These are phyloP conservation scores for Flabesymbios commensalis DNA, from an alignment of 2,888 invertebrate genomes.

Conservation along the genomic window DNA sequence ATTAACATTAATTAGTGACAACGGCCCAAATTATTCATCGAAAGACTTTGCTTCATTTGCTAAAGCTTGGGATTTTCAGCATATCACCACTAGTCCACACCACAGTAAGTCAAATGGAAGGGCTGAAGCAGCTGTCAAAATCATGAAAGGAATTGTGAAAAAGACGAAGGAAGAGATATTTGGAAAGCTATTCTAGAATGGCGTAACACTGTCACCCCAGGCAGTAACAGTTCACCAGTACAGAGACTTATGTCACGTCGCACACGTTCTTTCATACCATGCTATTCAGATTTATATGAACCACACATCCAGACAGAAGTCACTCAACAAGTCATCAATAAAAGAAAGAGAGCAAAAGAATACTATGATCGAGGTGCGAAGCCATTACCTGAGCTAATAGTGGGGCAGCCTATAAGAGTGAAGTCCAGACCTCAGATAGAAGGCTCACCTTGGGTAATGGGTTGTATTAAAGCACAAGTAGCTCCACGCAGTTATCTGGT, in stretches of 20 bases:
- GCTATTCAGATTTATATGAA: neutral
- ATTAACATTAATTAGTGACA: neutral
- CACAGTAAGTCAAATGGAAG: neutral
- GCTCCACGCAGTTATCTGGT: too few relatives aligned
- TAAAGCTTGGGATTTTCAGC: neutral
- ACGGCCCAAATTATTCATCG: neutral
- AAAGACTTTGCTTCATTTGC: neutral
- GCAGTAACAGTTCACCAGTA: neutral
- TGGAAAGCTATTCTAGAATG: neutral
- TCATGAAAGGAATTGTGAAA: too few relatives aligned
- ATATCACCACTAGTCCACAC: neutral
- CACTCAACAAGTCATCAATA: too few relatives aligned
- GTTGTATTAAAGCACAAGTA: too few relatives aligned
- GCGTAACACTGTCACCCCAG: neutral
- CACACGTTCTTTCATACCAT: neutral
- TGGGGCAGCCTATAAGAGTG: too few relatives aligned
- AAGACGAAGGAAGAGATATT: neutral
- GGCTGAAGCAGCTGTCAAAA: conserved; percentile 4
- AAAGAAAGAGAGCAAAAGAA: too few relatives aligned
- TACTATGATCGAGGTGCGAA: too few relatives aligned
- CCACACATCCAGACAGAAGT: neutral
- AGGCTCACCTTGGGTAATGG: too few relatives aligned
- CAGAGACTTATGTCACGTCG: neutral
- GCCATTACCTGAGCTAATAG: too few relatives aligned
- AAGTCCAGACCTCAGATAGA: too few relatives aligned